Base-by-base conservation (phyloP, 2,113 vertebrate genomes). In the Butorides virescens region DNA sequence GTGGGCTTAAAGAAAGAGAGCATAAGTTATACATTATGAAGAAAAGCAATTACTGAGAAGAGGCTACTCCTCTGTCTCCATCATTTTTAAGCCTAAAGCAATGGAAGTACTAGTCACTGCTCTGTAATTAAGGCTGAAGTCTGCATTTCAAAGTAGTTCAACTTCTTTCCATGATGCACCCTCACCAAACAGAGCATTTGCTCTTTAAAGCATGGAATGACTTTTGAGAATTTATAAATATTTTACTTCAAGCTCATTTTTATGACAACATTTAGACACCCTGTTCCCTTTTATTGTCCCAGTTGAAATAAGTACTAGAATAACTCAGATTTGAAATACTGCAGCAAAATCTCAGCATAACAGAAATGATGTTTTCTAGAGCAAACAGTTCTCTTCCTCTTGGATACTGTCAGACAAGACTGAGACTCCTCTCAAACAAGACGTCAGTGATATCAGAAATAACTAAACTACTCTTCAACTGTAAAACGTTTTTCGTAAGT, bases 21-120 rank as follows among this genome's bases (percentile, higher is more conserved):
- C 15, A 1, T 29, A 71, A 90, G 77, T 87, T 79, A 91, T 16
- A 82, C 21, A 85, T 95, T 85, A 91, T 53, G 80, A 92, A 96
- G 75, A 82, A 88, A 83, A 93, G 73, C 46, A 91, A 70, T 96
- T 95, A 89, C 66, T 85, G 61, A 68, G 74, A 65, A 93, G 77
- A 95, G 86, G 73, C 49, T 70, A 78, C 83, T 92, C 17, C 9
- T 87, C 76, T 3, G 2, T 92, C 86, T 88, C 80, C 89, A 91
- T 74, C 82, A 84, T 75, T 91, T 90, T 91, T 29, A 78, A 96
- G 87, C 87, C 91, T 92, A 91, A 92, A 96, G 86, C 86, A 92
- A 89, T 56, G 47, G 78, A 81, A 94, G 50, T 62, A 44, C 70
- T 72, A 68, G 36, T 53, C 65, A 46, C 30, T 42, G 36, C 61